Percentiles rank a stretch among this genome's conserved stretches.
phyloP scores from a whole-genome alignment of 2,113 vertebrate species.

The Ondatra zibethicus region DNA sequence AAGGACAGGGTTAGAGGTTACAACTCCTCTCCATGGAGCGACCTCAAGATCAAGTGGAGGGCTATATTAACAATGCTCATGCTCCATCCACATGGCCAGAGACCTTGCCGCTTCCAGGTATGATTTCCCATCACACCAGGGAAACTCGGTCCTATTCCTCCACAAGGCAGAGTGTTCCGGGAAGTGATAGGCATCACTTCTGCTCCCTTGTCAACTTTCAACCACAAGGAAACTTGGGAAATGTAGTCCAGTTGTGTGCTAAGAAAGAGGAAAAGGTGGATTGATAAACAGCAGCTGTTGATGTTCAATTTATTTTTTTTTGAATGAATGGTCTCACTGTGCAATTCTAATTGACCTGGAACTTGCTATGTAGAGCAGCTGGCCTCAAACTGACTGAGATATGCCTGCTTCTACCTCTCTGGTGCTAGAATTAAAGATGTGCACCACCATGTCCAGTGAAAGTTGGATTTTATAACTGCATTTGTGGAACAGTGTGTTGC shows the following conservation, averaged over 20 bases:
- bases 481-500: neutral
- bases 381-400: neutral
- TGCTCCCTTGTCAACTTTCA: neutral
- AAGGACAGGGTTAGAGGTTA: neutral
- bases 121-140: neutral
- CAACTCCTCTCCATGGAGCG: neutral
- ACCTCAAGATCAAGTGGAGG: neutral
- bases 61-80: neutral
- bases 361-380: neutral
- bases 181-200: neutral
- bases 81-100: neutral
- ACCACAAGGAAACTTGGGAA: neutral
- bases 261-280: neutral
- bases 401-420: neutral
- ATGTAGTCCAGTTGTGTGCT: neutral
- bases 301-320: neutral
- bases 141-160: neutral
- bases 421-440: neutral
- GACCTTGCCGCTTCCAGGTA: neutral
- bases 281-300: neutral
- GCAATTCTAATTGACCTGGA: neutral
- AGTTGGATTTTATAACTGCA: neutral
- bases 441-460: neutral
- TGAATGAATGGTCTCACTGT: neutral
- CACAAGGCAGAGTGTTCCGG: neutral